Evolutionary conservation across 2,888 invertebrate species (phyloP), one percentile per base, ranked within the genome.

Genomic region (Agrochola macilenta): DNA sequence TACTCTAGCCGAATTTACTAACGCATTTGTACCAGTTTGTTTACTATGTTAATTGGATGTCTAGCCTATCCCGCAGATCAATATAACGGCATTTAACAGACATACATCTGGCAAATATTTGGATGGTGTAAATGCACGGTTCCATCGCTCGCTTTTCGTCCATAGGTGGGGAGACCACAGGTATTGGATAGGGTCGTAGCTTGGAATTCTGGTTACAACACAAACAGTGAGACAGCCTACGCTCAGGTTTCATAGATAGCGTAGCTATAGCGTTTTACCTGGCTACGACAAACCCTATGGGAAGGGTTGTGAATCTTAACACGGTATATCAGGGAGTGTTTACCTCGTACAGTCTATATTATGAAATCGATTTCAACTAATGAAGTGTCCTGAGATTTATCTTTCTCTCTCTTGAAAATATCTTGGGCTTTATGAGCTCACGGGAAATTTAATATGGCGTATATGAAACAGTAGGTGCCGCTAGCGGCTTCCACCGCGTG

Each of bases 21-120:
- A 26, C 35, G n/a, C 20, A 68, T 43, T n/a, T 46, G 43, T 12
- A 58, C 68, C 81, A 46, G 52, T 81, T 52, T 78, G 73, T 85
- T 82, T 54, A 82, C 85, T 49, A 71, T 69, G 71, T 65, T 83
- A 87, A 82, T 81, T 83, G 69, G 39, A 76, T 77, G 81, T 84
- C 81, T 81, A 82, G 89, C 61, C 82, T 65, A 74, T 30, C 76
- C 46, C 43, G 69, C 77, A 74, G 81, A 87, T 89, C 89, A 72
- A 89, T 89, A 88, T 68, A 76, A 69, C 73, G 74, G 77, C 83
- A 82, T 86, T 87, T 78, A 81, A 82, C 78, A 65, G 76, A 77
- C 81, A 78, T 78, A 79, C 79, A 69, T 52, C 76, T 17, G 63
- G 54, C 81, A 83, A 89, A 89, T 83, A 83, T 88, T 87, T 84